Evolutionary conservation across 2,888 invertebrate genomes (phyloP).

Genomic region (Anorthoa munda): DNA sequence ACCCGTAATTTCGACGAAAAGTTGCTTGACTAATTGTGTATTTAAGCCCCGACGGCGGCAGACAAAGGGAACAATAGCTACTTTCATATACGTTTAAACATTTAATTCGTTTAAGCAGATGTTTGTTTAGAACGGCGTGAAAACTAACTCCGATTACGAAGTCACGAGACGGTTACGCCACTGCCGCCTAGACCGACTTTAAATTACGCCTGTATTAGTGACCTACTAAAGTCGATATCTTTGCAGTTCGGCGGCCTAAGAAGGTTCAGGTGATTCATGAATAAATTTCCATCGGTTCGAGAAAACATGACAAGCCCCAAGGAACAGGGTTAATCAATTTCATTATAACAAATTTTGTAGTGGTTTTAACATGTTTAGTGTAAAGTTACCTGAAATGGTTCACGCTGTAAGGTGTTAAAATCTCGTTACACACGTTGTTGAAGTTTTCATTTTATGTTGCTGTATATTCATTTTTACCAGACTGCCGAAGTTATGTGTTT

Average conservation of each 20-base stretch:
- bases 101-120: conserved; percentile 17
- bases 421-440: too few relatives aligned
- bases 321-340: conserved; percentile 28
- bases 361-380: not conserved
- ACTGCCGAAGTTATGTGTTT: too few relatives aligned
- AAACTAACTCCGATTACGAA: conserved; percentile 22
- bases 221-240: conserved; percentile 41
- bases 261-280: conserved; percentile 48
- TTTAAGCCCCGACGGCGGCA: conserved; percentile 15
- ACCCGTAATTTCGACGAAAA: not conserved
- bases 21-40: conserved; percentile 22
- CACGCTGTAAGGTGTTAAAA: not conserved
- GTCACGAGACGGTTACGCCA: conserved; percentile 7
- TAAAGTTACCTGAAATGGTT: not conserved
- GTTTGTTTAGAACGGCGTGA: conserved; percentile 4
- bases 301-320: conserved; percentile 23
- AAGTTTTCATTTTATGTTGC: too few relatives aligned
- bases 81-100: conserved; percentile 9
- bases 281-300: conserved; percentile 42
- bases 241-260: conserved; percentile 25
- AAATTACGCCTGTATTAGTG: conserved; percentile 35
- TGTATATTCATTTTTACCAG: too few relatives aligned
- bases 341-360: not conserved
- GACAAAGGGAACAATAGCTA: conserved; percentile 28
- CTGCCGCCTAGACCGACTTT: conserved; percentile 13